Percentiles rank a stretch among this genome's conserved stretches.
Conservation (phyloP, 2,113 vertebrate genomes). For the Lipophrys pholis region DNA sequence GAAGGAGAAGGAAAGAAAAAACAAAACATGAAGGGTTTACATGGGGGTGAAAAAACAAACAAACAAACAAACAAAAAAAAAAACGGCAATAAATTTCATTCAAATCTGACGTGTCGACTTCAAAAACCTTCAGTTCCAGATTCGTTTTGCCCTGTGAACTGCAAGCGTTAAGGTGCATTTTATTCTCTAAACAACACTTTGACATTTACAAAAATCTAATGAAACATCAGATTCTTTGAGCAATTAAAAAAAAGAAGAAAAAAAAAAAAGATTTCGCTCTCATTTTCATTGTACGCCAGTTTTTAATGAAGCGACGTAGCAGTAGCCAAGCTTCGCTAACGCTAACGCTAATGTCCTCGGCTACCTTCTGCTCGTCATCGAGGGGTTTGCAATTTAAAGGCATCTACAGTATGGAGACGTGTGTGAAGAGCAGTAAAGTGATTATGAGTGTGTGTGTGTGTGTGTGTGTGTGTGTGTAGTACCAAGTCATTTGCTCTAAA, state of each 20-base stretch:
- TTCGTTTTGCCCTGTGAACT: slow-evolving; percentile 28
- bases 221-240: slow-evolving; percentile 63
- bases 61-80: background rate
- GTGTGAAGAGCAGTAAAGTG: slow-evolving; percentile 29
- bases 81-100: background rate
- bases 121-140: slow-evolving; percentile 30
- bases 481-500: slow-evolving; percentile 42
- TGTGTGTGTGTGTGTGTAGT: slow-evolving; percentile 23
- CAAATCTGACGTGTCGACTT: slow-evolving; percentile 14
- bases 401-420: slow-evolving; percentile 42
- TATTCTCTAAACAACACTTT: slow-evolving; percentile 53
- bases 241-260: background rate
- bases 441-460: slow-evolving; percentile 36
- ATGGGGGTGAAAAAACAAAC: slow-evolving; percentile 6
- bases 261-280: slow-evolving; percentile 51
- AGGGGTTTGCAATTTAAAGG: slow-evolving; percentile 53
- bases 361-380: slow-evolving; percentile 45
- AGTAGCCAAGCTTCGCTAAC: slow-evolving; percentile 39
- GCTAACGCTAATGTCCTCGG: slow-evolving; percentile 51
- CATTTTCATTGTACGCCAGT: background rate
- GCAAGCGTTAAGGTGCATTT: slow-evolving; percentile 79
- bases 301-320: slow-evolving; percentile 23
- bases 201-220: slow-evolving; percentile 66
- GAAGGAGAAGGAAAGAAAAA: slow-evolving; percentile 10
- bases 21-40: background rate